A percentile compares a stretch with the other conserved stretches of the same genome.
Evolutionary conservation across 2,888 invertebrate species (phyloP).

Genomic region (Lucinisca nassula): DNA sequence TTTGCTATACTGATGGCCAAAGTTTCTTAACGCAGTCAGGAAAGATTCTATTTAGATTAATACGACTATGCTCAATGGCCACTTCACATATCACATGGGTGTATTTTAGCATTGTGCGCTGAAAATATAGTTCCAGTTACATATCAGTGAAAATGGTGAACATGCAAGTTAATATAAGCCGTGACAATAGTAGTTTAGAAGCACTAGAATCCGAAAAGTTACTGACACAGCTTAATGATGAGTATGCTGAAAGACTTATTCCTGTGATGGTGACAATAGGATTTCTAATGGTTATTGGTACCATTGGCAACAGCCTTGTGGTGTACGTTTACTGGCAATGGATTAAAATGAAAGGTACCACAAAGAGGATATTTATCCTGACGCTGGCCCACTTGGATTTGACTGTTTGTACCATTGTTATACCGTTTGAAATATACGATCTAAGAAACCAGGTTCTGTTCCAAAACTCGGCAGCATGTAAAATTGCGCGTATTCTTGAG

Average conservation of each 20-base stretch:
- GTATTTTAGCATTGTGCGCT: no score
- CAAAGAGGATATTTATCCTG: conserved; percentile 72
- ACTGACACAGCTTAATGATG: conserved; percentile 58
- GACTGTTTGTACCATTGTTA: conserved; percentile 65
- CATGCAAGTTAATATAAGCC: no score
- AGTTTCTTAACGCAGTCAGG: no score
- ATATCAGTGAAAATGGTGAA: no score
- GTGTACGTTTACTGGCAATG: conserved; percentile 71
- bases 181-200: no score
- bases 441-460: conserved; percentile 68
- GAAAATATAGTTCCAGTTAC: no score
- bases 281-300: conserved; percentile 69
- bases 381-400: conserved; percentile 71
- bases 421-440: conserved; percentile 76
- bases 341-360: conserved; percentile 58
- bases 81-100: no score
- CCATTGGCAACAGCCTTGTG: conserved; percentile 70
- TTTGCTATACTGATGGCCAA: no score
- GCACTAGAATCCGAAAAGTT: no score
- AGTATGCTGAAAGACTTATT: conserved; percentile 53
- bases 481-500: conserved; percentile 68
- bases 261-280: conserved; percentile 65
- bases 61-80: no score
- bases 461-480: conserved; percentile 53
- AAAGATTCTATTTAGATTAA: no score